phyloP scores from a whole-genome alignment of 2,113 vertebrate species.

The Scortum barcoo region DNA sequence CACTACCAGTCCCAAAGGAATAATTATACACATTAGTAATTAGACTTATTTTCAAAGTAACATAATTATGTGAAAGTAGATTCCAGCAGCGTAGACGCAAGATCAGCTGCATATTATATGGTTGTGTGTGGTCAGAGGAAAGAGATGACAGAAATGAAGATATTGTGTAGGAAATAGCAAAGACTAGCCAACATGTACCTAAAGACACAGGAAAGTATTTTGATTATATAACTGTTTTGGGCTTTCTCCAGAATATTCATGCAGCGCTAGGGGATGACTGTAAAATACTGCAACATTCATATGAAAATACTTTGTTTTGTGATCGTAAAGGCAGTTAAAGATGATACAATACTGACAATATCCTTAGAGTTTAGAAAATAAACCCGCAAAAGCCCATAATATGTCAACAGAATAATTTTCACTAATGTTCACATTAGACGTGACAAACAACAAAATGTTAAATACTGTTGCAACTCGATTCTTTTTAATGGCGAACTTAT shows the following conservation, averaged over 20 bases:
- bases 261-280: no score
- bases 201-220: background rate
- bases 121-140: background rate
- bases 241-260: background rate
- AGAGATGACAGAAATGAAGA: constrained; percentile 7
- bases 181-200: background rate
- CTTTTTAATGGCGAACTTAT: background rate
- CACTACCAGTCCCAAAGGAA: no score
- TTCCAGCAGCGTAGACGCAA: background rate
- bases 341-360: no score
- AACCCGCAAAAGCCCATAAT: no score
- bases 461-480: background rate
- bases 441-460: background rate
- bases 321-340: background rate
- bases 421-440: background rate
- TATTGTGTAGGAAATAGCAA: constrained; percentile 4
- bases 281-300: no score
- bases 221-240: background rate
- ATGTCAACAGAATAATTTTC: background rate
- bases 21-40: no score
- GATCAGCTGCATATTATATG: background rate
- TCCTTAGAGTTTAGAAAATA: no score
- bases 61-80: constrained; percentile 4
- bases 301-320: background rate
- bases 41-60: background rate